Evolutionary conservation across 2,888 invertebrate genomes (phyloP).

Genomic region (Apotomis turbidana): DNA sequence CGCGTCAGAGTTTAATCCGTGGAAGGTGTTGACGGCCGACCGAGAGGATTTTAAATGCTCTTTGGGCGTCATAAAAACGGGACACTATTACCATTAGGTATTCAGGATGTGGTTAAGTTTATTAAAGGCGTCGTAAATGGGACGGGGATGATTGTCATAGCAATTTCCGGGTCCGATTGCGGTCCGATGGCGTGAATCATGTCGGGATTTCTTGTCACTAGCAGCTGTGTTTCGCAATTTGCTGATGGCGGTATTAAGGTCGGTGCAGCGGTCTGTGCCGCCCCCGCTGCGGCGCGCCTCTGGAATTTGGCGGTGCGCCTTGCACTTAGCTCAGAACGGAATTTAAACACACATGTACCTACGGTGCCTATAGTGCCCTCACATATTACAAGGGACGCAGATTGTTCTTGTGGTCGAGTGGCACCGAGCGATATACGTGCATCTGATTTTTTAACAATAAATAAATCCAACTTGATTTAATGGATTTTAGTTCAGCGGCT

Average conservation of each 20-base stretch:
- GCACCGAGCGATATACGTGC: constrained; percentile 6
- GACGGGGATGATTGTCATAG: constrained; percentile 62
- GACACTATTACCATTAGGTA: constrained; percentile 26
- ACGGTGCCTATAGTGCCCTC: constrained; percentile 50
- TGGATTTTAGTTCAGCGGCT: too few relatives aligned
- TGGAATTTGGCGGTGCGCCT: constrained; percentile 78
- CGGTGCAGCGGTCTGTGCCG: constrained; percentile 70
- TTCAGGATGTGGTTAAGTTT: constrained; percentile 32
- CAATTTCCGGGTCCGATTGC: constrained; percentile 65
- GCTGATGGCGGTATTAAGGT: constrained; percentile 81
- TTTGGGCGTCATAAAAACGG: constrained; percentile 50
- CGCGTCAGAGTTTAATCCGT: constrained; percentile 52
- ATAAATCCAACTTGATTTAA: too few relatives aligned
- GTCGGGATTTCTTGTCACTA: constrained; percentile 76
- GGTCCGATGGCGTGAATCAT: constrained; percentile 72
- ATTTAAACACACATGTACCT: constrained; percentile 54
- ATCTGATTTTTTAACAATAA: not conserved
- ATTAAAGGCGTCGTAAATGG: constrained; percentile 49
- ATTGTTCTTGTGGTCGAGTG: constrained; percentile 45
- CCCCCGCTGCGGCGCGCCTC: constrained; percentile 67
- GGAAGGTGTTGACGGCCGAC: constrained; percentile 54
- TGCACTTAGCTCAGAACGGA: constrained; percentile 66
- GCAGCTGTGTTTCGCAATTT: constrained; percentile 81
- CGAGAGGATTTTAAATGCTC: constrained; percentile 41
- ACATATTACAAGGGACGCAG: constrained; percentile 52